Base-by-base conservation (phyloP, 1,140 invertebrate species). In the Drosophila repletoides region DNA sequence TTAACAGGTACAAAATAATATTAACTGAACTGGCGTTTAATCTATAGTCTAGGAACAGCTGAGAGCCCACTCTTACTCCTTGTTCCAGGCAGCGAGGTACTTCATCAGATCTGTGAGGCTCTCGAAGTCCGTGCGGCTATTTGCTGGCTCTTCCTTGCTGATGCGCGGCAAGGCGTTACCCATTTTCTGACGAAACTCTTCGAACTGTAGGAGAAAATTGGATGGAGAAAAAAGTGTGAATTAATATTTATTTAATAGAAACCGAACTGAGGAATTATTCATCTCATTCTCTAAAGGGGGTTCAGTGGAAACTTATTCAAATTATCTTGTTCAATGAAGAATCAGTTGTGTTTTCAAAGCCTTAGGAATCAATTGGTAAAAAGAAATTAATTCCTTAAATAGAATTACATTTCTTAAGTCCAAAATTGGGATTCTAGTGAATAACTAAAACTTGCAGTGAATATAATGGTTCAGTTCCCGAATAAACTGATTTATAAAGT, bases 111-210 rank as follows among this genome's bases (percentile, higher is more conserved):
- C 96, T 70, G 94, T 96, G 1, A 97, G 90, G 63, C 95, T 94
- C 71, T 93, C 94, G 77, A 98, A 98, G 88, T 98, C 96, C 34
- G 95, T 97, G 89, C 96, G 93, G 61, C 96, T 95, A 83, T 94
- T 92, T 6, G 95, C 94, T 34, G 95, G 94, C 91, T 96, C 91
- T 87, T 96, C 96, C 89, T 95, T 96, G 14, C 95, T 94, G 76
- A 97, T 93, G 69, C 89, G 92, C 17, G 96, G 96, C 66, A 97
- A 90, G 7, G 94, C 81, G 3, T 92, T 90, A 5, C 95, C 95
- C 92, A 95, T 93, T 92, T 94, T 95, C 21, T 91, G 38, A 65
- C 94, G 91, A 87, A 96, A 96, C 59, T 96, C 95, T 73, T 93
- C 90, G 43, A 95, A 91, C 94, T 95, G 29, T 1, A 15, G 1